These are phyloP conservation scores for Lepidochrysops patricia DNA, from an alignment of 2,888 invertebrate species.

Conservation along the genomic window DNA sequence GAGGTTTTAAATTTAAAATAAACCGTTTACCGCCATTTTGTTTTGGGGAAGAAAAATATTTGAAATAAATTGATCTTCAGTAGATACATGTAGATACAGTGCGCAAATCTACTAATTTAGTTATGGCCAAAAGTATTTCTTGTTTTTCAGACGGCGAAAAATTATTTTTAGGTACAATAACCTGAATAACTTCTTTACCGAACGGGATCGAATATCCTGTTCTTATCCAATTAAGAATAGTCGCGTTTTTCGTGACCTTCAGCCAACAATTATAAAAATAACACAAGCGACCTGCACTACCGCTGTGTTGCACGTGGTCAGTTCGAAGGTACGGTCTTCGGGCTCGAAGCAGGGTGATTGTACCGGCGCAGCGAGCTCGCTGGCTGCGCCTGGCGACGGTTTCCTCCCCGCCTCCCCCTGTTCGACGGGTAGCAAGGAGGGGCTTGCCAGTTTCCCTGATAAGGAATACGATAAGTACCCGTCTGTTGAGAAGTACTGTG, in stretches of 20 bases:
- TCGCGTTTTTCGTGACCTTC: background rate
- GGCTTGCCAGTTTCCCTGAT: background rate
- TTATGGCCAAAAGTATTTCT: background rate
- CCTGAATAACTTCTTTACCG: background rate
- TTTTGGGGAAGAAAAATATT: slow-evolving; percentile 9
- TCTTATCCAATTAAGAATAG: background rate
- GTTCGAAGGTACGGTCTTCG: background rate
- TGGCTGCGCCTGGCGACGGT: background rate
- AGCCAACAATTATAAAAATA: background rate
- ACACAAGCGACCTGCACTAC: background rate
- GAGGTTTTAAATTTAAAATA: slow-evolving; percentile 24
- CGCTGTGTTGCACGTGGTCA: background rate
- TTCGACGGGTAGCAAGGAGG: background rate
- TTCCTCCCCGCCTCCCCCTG: background rate
- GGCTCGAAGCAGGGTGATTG: background rate
- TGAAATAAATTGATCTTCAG: background rate
- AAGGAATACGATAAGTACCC: background rate
- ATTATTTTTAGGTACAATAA: background rate
- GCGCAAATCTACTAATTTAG: background rate
- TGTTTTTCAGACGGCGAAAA: background rate
- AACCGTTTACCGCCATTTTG: slow-evolving; percentile 23
- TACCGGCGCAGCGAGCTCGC: background rate
- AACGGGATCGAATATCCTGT: background rate
- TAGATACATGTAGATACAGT: background rate
- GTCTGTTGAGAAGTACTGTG: background rate